Conservation (phyloP, 2,113 vertebrate genomes). For the Dunckerocampus dactyliophorus region DNA sequence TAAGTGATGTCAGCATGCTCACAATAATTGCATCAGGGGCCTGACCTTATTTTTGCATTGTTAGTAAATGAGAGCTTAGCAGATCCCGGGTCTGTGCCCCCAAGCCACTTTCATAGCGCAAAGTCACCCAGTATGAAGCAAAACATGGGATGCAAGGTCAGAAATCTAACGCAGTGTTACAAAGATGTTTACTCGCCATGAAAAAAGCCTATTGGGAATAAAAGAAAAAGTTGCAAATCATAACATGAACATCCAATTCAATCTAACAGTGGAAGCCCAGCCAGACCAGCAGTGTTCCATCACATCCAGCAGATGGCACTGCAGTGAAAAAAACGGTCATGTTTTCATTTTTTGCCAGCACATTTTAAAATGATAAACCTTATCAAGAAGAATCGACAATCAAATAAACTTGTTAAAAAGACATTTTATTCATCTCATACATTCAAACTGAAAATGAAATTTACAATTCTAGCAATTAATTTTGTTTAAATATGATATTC, state of each 20-base stretch:
- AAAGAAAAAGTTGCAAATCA: conserved; percentile 3
- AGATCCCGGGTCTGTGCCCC: conserved; percentile 15
- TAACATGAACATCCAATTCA: conserved; percentile 5
- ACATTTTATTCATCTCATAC: neutral
- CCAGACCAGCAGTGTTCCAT: neutral
- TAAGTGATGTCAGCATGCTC: neutral
- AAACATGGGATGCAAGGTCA: conserved; percentile 75
- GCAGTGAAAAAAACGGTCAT: neutral
- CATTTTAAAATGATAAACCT: too few species aligned
- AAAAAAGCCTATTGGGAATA: neutral
- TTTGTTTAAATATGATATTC: neutral
- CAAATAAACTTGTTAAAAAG: neutral
- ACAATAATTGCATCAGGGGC: too few species aligned
- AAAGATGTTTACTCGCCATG: conserved; percentile 2
- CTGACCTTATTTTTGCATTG: neutral
- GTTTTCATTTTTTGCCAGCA: neutral
- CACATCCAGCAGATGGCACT: neutral
- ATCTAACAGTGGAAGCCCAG: conserved; percentile 3
- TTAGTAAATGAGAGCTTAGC: neutral
- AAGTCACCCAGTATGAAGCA: conserved; percentile 39
- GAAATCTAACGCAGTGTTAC: conserved; percentile 65
- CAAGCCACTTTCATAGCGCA: conserved; percentile 50
- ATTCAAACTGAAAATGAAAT: neutral
- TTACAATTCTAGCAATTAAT: neutral
- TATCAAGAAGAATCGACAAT: neutral